phyloP scores from a whole-genome alignment of 2,888 invertebrate species.

The Empis livida region DNA sequence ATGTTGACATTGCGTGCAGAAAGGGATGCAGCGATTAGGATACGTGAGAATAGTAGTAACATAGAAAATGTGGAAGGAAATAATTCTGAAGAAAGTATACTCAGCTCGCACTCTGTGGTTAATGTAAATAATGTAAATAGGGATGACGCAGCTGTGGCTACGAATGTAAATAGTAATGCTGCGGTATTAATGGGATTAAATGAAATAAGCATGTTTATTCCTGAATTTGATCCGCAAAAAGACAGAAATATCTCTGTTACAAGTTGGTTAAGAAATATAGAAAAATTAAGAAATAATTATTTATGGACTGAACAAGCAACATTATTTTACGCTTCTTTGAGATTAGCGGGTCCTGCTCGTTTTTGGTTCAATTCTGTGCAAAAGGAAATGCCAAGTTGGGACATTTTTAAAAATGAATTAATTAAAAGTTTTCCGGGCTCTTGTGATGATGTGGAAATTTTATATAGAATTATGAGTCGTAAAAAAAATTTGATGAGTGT shows the following conservation, averaged over 20 bases:
- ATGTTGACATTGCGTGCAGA: too few relatives aligned
- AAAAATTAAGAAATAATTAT: not conserved
- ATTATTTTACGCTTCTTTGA: constrained; percentile 1
- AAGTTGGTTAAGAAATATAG: not conserved
- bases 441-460: not conserved
- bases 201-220: not conserved
- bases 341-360: not conserved
- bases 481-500: not conserved
- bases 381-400: not conserved
- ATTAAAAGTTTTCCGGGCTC: not conserved
- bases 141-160: too few relatives aligned
- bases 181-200: not conserved
- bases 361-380: not conserved
- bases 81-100: too few relatives aligned
- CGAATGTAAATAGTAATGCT: too few relatives aligned
- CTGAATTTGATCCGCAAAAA: not conserved
- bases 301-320: not conserved
- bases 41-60: too few relatives aligned
- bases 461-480: not conserved
- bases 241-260: not conserved
- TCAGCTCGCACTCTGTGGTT: too few relatives aligned
- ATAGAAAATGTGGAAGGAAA: too few relatives aligned
- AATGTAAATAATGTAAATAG: too few relatives aligned
- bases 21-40: too few relatives aligned
- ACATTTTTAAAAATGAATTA: not conserved